A percentile compares a stretch with the other conserved stretches of the same genome.
Evolutionary conservation across 2,888 invertebrate genomes (phyloP).

Genomic region (Dorcus hopei): DNA sequence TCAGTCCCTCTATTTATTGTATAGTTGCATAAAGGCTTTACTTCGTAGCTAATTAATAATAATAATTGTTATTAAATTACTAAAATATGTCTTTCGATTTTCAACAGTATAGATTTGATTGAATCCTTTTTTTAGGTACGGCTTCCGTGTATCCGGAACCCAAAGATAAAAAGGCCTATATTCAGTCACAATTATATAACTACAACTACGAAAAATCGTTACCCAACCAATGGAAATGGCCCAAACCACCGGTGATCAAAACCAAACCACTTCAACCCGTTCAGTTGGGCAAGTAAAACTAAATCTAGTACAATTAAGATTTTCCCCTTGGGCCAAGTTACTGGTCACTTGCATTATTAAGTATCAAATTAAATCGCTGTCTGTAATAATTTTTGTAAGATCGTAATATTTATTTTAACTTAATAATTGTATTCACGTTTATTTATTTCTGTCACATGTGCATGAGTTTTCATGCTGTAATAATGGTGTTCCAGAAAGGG

Average conservation of each 20-base stretch:
- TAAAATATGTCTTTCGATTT: not conserved
- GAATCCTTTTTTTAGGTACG: conserved; percentile 55
- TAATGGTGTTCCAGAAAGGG: not conserved
- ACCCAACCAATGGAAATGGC: conserved; percentile 68
- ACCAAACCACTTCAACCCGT: conserved; percentile 34
- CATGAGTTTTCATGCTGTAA: too few relatives aligned
- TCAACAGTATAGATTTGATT: not conserved
- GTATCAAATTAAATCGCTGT: not conserved
- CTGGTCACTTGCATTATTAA: not conserved
- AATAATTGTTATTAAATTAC: too few relatives aligned
- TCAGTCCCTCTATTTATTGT: too few relatives aligned
- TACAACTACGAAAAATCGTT: conserved; percentile 75
- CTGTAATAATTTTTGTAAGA: not conserved
- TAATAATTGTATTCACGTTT: too few relatives aligned
- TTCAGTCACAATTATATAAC: conserved; percentile 73
- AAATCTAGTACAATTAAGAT: not conserved
- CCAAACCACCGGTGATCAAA: conserved; percentile 39
- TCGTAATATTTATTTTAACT: not conserved
- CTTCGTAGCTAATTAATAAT: too few relatives aligned
- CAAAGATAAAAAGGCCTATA: conserved; percentile 67
- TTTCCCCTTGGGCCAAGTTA: not conserved
- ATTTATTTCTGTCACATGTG: too few relatives aligned
- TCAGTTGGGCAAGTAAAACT: conserved; percentile 6
- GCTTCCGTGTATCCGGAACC: conserved; percentile 87
- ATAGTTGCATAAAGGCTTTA: too few relatives aligned